A percentile compares a stretch with the other conserved stretches of the same genome.
phyloP scores from a whole-genome alignment of 2,888 invertebrate species.

The Autographa gamma region DNA sequence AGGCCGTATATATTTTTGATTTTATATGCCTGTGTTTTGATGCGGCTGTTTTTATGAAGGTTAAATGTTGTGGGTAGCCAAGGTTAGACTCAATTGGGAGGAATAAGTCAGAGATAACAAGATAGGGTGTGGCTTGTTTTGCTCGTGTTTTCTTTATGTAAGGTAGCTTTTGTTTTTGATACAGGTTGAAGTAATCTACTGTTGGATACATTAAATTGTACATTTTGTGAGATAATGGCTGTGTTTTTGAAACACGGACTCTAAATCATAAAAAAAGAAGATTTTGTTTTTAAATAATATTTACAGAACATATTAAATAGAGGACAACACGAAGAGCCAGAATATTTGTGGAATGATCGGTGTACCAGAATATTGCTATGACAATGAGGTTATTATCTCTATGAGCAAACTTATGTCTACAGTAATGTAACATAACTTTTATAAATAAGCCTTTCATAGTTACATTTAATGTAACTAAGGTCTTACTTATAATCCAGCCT shows the following conservation, averaged over 20 bases:
- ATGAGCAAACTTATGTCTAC: not conserved
- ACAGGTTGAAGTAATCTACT: not conserved
- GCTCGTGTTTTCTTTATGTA: not conserved
- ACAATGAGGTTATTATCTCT: no score
- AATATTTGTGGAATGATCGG: no score
- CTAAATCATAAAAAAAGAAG: no score
- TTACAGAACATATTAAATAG: no score
- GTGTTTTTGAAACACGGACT: no score
- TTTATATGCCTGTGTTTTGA: constrained; percentile 19
- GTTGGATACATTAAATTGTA: not conserved
- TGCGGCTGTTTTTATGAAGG: constrained; percentile 13
- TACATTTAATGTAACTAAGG: not conserved
- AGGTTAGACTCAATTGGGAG: constrained; percentile 8
- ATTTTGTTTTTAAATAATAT: no score
- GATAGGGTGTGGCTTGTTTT: not conserved
- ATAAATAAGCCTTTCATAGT: not conserved
- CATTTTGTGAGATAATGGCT: not conserved
- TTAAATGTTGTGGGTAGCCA: constrained; percentile 3
- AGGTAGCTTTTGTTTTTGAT: not conserved
- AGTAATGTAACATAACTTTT: not conserved
- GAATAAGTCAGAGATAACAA: constrained; percentile 19
- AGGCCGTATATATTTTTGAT: constrained; percentile 16
- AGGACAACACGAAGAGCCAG: no score
- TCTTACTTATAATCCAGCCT: not conserved
- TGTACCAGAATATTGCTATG: no score